phyloP scores from a whole-genome alignment of 2,113 vertebrate species.

The Paracyprichromis sp. region DNA sequence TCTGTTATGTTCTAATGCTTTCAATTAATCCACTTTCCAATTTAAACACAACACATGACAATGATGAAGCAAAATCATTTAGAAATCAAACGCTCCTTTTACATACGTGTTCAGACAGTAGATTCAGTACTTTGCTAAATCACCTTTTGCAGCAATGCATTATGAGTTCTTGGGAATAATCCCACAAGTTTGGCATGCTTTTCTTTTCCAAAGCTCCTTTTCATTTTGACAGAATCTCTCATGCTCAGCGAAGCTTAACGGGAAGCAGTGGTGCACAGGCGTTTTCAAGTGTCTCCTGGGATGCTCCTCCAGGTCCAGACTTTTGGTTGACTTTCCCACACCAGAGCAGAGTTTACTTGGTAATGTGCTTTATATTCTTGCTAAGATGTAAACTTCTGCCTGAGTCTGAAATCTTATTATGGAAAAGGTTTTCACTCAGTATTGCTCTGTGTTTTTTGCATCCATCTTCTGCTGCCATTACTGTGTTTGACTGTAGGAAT shows the following conservation, averaged over 20 bases:
- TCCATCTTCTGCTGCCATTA: neutral
- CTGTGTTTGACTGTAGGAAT: neutral
- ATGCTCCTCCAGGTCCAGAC: neutral
- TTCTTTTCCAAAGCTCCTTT: neutral
- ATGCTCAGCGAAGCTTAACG: neutral
- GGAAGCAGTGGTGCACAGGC: neutral
- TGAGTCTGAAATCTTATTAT: neutral
- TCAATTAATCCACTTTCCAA: neutral
- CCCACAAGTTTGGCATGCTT: neutral
- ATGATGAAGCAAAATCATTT: neutral
- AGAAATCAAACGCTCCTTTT: neutral
- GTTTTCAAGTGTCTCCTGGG: neutral
- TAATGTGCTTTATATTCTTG: neutral
- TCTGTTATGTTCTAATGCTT: neutral
- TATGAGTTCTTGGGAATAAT: neutral
- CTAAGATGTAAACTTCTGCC: neutral
- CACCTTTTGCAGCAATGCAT: neutral
- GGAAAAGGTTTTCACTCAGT: neutral
- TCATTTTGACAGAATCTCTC: neutral
- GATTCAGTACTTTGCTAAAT: neutral
- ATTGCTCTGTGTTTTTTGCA: neutral
- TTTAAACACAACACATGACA: neutral
- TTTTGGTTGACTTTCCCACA: neutral
- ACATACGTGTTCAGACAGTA: neutral
- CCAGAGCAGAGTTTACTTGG: rapidly evolving